Evolutionary conservation across 2,797 vertebrate genomes (phyloP), one percentile per base, ranked within the genome.

Genomic region (Acanthurus leucopareius): DNA sequence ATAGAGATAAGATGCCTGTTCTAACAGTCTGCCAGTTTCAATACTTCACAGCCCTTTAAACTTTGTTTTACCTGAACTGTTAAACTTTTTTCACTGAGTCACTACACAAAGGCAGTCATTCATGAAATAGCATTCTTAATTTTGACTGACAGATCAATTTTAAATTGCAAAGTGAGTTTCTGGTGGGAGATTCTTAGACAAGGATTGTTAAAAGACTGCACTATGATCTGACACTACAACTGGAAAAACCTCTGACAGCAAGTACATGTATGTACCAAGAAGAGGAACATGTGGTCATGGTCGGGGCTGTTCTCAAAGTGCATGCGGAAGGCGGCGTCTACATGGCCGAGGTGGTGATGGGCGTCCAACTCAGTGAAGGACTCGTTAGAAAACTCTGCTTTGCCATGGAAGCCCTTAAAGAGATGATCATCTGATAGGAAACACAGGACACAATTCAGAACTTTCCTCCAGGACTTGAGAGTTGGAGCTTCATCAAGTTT

Each of bases 251-350:
- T 32, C 28, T 32, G 28, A 32, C 28, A 32, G 28, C 3, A 32
- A 32, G 28, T 4, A 32, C 4, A 32, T 32, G 28, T 32, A 32
- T 32, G 0, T 90, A 94, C 96, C 96, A 96, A 84, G 87, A 97
- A 96, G 66, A 97, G 90, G 88, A 90, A 95, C 28, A 95, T 84
- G 62, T 79, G 95, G 75, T 95, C 72, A 0, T 96, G 94, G 4
- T 92, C 69, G 0, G 59, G 9, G 5, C 60, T 77, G 3, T 86
- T 77, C 8, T 73, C 67, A 0, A 69, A 79, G 80, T 94, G 89
- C 77, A 90, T 92, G n/a, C 84, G 90, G 87, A 97, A 95, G 9
- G 96, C 96, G 8, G 96, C 96, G 0, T 97, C 96, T 7, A 96
- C 84, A 2, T 90, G 95, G 64, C 89, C 82, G 19, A 94, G 86